These are phyloP conservation scores for Diuraphis noxia DNA, from an alignment of 1,140 invertebrate species.

Conservation along the genomic window DNA sequence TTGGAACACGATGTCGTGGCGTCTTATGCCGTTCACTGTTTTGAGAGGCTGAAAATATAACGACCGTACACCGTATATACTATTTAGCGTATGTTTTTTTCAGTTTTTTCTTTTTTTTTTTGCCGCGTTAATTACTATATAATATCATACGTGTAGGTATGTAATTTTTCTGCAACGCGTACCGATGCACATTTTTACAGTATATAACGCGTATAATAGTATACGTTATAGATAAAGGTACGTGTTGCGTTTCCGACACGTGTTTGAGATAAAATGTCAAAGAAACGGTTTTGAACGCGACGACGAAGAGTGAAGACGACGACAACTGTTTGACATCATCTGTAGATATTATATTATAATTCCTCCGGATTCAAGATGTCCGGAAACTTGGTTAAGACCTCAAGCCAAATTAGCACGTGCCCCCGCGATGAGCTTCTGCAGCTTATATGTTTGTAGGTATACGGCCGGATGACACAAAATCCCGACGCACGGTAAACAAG, in stretches of 20 bases:
- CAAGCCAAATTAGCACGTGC: slow-evolving; percentile 46
- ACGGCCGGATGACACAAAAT: slow-evolving; percentile 25
- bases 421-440: slow-evolving; percentile 1
- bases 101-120: not conserved
- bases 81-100: not conserved
- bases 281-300: not conserved
- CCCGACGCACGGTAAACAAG: not conserved
- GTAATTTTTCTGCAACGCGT: not conserved
- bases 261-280: slow-evolving; percentile 31
- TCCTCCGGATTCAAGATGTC: slow-evolving; percentile 22
- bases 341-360: not conserved
- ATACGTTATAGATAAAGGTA: not conserved
- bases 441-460: no score
- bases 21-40: not conserved
- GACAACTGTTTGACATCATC: slow-evolving; percentile 12
- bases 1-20: not conserved
- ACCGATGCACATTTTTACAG: not conserved
- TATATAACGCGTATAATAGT: not conserved
- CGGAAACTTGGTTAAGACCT: slow-evolving; percentile 10
- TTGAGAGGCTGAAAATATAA: not conserved
- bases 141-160: not conserved
- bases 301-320: not conserved
- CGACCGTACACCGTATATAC: not conserved
- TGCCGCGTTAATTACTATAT: not conserved
- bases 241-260: not conserved